phyloP scores from a whole-genome alignment of 2,113 vertebrate species.

The Syngnathus scovelli region DNA sequence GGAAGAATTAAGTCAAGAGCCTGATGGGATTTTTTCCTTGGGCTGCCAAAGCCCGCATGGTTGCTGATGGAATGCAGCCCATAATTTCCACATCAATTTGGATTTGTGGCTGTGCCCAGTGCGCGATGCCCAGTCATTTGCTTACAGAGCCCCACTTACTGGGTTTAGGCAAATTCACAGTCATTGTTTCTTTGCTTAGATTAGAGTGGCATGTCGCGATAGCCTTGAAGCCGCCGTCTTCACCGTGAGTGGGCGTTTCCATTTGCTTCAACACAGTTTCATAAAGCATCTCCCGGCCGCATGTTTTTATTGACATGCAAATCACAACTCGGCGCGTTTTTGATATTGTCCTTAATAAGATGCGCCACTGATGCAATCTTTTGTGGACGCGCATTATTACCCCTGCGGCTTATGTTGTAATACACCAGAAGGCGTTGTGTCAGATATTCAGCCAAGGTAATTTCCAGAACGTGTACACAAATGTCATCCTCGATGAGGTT shows the following conservation, averaged over 20 bases:
- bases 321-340: background rate
- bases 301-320: background rate
- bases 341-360: slow-evolving; percentile 8
- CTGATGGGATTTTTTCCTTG: slow-evolving; percentile 17
- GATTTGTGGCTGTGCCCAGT: slow-evolving; percentile 25
- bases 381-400: slow-evolving; percentile 28
- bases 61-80: slow-evolving; percentile 38
- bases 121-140: slow-evolving; percentile 30
- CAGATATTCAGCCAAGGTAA: slow-evolving; percentile 43
- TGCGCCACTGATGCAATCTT: slow-evolving; percentile 24
- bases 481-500: slow-evolving; percentile 53
- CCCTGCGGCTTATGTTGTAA: slow-evolving; percentile 25
- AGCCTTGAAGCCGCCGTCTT: background rate
- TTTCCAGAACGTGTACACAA: slow-evolving; percentile 55
- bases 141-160: slow-evolving; percentile 2
- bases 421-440: slow-evolving; percentile 28
- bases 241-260: slow-evolving; percentile 4
- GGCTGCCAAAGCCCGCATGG: slow-evolving; percentile 47
- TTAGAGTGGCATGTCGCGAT: background rate
- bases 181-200: background rate
- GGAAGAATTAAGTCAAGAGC: slow-evolving; percentile 50
- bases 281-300: background rate
- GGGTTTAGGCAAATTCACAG: background rate
- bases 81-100: slow-evolving; percentile 48
- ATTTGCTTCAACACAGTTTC: background rate